Evolutionary conservation across 2,888 invertebrate genomes (phyloP), one percentile per base, ranked within the genome.

Genomic region (Diachrysia chrysitis): DNA sequence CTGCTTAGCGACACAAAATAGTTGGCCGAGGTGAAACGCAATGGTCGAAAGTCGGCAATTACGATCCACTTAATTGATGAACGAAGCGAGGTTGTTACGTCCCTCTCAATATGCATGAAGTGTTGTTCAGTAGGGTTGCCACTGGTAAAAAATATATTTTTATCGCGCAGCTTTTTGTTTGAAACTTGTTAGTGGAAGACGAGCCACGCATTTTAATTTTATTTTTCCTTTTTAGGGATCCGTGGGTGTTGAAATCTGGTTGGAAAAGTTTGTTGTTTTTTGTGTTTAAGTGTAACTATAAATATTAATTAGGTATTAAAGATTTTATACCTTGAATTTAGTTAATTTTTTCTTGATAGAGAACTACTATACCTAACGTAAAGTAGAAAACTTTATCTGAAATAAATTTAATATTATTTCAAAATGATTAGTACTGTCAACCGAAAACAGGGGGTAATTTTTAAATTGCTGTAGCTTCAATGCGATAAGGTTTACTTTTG

Each of bases 41-140:
- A 51, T 23, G 63, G 77, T 68, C 76, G 78, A 84, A 85, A 87
- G 84, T 87, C 85, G 75, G 74, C 84, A 86, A 89, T 90, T 88
- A 89, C 84, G 83, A 85, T 76, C 67, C 68, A 73, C 69, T 84
- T 87, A 85, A 89, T 89, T 89, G 89, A 87, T 81, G 87, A 83
- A 69, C 68, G 85, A 79, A 70, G 72, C 66, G 75, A 71, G 75
- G 71, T 74, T 71, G 79, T 76, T 76, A 76, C 82, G 71, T 62
- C 75, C 75, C 83, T 76, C 78, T 86, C 80, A 86, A 86, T 87
- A 87, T 87, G 87, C 84, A 87, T 84, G 82, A 84, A 78, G 69
- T 70, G 76, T 66, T 66, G 57, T 54, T 17, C 14, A 17, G 3
- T 69, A 87, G 86, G 87, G 87, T 9, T 85, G 73, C 6, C 37